Percentiles rank a stretch among this genome's conserved stretches.
Evolutionary conservation across 2,113 vertebrate species (phyloP).

Genomic region (Hippocampus guttulatus): DNA sequence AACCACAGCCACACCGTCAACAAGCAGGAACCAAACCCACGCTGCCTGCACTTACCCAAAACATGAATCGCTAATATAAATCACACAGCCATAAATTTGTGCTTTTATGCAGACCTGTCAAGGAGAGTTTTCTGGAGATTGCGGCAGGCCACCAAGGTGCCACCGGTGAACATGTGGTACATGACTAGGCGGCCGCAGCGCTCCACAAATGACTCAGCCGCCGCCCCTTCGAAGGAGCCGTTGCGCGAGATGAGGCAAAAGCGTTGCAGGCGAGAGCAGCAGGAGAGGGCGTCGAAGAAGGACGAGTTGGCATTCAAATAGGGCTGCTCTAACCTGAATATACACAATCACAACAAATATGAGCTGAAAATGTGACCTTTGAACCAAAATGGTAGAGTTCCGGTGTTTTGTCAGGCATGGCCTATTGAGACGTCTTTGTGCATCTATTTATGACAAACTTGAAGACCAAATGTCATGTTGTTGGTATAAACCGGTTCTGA

Average conservation of each 20-base stretch:
- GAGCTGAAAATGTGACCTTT: background rate
- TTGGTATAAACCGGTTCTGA: too few species aligned
- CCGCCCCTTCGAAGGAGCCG: conserved; percentile 85
- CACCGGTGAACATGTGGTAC: conserved; percentile 94
- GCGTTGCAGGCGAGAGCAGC: conserved; percentile 81
- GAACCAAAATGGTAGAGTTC: background rate
- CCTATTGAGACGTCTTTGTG: too few species aligned
- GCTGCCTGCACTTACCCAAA: too few species aligned
- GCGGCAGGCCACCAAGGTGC: conserved; percentile 84
- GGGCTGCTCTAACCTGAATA: conserved; percentile 87
- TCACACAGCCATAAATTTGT: background rate
- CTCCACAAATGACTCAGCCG: conserved; percentile 82
- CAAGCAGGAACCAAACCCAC: too few species aligned
- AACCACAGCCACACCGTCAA: too few species aligned
- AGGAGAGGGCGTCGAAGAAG: conserved; percentile 90
- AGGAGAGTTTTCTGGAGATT: conserved; percentile 85
- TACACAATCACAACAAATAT: background rate
- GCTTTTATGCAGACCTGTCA: conserved; percentile 71
- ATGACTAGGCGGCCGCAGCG: conserved; percentile 78
- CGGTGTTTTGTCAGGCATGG: too few species aligned
- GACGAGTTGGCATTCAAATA: conserved; percentile 82
- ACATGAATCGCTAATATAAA: background rate
- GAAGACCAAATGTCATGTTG: too few species aligned
- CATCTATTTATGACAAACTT: too few species aligned
- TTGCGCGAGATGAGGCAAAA: conserved; percentile 91